phyloP scores from a whole-genome alignment of 2,888 invertebrate genomes.

The Athalia circularis region DNA sequence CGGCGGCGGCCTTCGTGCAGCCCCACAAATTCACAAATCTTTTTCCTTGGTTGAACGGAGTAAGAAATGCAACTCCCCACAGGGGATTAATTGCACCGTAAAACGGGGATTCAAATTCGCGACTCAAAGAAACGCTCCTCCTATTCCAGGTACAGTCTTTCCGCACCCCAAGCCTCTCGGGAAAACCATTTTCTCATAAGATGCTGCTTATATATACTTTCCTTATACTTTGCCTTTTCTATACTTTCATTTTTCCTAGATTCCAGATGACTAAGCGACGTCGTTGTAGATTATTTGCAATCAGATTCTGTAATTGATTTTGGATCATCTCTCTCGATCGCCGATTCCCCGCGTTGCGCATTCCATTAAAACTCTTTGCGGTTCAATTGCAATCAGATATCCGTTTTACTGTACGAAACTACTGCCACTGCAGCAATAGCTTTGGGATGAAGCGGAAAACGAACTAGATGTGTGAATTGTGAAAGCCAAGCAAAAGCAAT shows the following conservation, averaged over 20 bases:
- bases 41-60: conserved; percentile 60
- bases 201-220: too few species aligned
- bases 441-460: neutral
- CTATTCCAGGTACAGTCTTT: conserved; percentile 52
- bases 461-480: neutral
- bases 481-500: too few species aligned
- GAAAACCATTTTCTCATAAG: neutral
- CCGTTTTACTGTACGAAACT: too few species aligned
- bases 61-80: conserved; percentile 62
- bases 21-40: conserved; percentile 60
- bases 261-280: conserved; percentile 12
- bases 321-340: conserved; percentile 61
- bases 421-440: too few species aligned
- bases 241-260: conserved; percentile 15
- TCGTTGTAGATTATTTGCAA: conserved; percentile 70
- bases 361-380: neutral
- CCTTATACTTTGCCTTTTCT: neutral
- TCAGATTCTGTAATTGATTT: conserved; percentile 69
- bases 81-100: conserved; percentile 71
- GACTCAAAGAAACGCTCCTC: conserved; percentile 61
- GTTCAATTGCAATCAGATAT: too few species aligned
- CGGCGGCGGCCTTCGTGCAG: conserved; percentile 34
- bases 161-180: neutral
- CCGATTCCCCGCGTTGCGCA: neutral
- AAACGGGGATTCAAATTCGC: conserved; percentile 69